Evolutionary conservation across 2,888 invertebrate genomes (phyloP).

Genomic region (Phrixothrix hirtus): DNA sequence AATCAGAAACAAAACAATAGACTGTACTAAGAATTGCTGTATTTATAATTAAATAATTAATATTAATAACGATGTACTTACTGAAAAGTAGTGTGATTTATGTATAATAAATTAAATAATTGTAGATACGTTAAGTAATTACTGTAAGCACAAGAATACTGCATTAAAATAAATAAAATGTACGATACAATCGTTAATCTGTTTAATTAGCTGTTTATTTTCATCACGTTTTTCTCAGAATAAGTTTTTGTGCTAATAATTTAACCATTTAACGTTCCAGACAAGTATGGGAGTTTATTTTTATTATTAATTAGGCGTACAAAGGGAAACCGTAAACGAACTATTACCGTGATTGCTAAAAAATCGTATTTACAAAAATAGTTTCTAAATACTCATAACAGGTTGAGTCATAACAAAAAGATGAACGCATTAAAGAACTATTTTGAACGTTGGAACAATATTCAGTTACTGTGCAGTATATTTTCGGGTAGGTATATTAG

Average conservation of each 20-base stretch:
- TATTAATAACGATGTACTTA: conserved; percentile 31
- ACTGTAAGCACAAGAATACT: conserved; percentile 52
- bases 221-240: conserved; percentile 15
- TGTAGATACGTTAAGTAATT: conserved; percentile 54
- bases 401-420: no score
- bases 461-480: conserved; percentile 41
- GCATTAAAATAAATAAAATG: conserved; percentile 50
- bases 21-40: conserved; percentile 32
- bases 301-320: no score
- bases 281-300: no score
- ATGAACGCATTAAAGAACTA: conserved; percentile 20
- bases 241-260: no score
- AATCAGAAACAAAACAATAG: conserved; percentile 27
- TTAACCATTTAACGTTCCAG: no score
- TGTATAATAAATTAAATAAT: conserved; percentile 51
- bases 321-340: no score
- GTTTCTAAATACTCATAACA: no score
- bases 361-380: no score
- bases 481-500: conserved; percentile 57
- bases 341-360: no score
- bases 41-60: conserved; percentile 32
- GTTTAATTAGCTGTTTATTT: conserved; percentile 41
- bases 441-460: conserved; percentile 27
- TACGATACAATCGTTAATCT: conserved; percentile 47
- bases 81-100: conserved; percentile 53